Conservation (phyloP, 2,113 vertebrate species). For the Campylomormyrus numenius region DNA sequence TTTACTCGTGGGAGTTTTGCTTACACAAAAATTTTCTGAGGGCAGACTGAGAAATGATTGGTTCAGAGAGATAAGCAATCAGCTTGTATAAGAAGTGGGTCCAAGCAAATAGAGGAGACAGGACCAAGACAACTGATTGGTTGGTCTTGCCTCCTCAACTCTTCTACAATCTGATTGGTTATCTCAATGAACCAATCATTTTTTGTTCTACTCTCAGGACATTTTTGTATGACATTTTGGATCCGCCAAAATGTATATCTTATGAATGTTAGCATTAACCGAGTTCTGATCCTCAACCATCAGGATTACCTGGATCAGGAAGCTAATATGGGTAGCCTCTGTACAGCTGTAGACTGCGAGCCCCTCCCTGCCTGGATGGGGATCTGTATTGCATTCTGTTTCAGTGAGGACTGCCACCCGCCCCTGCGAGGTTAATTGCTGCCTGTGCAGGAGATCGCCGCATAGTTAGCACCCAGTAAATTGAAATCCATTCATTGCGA, state of each 20-base stretch:
- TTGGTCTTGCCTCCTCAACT: neutral
- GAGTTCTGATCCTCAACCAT: neutral
- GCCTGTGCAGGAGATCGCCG: neutral
- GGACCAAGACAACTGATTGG: neutral
- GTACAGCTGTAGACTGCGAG: neutral
- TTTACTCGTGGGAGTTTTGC: neutral
- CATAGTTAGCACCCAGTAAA: neutral
- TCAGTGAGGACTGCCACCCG: neutral
- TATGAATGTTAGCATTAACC: neutral
- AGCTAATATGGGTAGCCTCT: neutral
- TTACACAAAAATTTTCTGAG: neutral
- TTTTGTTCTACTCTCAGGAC: neutral
- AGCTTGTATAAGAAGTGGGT: neutral
- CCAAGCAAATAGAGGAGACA: neutral
- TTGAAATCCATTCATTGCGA: conserved; percentile 10
- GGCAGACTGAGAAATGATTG: neutral
- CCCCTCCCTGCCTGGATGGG: neutral
- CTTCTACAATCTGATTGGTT: neutral
- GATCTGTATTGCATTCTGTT: neutral
- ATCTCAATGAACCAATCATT: neutral
- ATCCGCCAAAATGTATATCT: neutral
- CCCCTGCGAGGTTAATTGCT: neutral
- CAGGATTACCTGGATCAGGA: neutral
- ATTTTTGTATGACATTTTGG: neutral
- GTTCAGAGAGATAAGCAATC: neutral